Conservation (phyloP, 2,888 invertebrate genomes). For the Cosmia pyralina region DNA sequence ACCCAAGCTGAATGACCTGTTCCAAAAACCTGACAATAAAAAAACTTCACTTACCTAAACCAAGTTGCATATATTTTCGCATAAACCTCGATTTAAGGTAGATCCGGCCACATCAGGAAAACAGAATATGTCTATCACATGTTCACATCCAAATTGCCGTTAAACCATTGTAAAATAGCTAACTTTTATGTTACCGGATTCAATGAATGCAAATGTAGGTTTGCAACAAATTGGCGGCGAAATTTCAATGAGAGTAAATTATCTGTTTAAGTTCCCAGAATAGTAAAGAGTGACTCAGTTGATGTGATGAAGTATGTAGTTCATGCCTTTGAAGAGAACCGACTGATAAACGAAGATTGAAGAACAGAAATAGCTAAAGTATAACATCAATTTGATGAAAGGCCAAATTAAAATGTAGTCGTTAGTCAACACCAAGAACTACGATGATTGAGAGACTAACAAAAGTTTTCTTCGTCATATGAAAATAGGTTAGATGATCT, state of each 20-base stretch:
- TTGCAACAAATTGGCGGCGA: conserved; percentile 47
- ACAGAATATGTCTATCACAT: background rate
- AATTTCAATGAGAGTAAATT: conserved; percentile 49
- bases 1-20: conserved; percentile 4
- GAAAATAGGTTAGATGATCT: background rate
- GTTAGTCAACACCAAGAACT: background rate
- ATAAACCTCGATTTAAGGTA: conserved; percentile 29
- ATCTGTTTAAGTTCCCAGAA: conserved; percentile 52
- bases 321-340: conserved; percentile 31
- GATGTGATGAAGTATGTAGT: conserved; percentile 17
- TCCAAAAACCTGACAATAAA: conserved; percentile 13
- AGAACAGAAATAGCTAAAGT: conserved; percentile 1
- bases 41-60: conserved; percentile 1
- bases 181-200: conserved; percentile 8
- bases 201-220: conserved; percentile 14
- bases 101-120: conserved; percentile 22
- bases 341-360: conserved; percentile 39
- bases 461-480: background rate
- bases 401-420: background rate
- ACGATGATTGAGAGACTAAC: background rate
- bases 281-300: conserved; percentile 27
- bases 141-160: conserved; percentile 10
- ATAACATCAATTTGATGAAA: background rate
- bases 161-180: conserved; percentile 17
- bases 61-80: background rate